These are phyloP conservation scores for Penaeus vannamei DNA, from an alignment of 1,140 invertebrate genomes.

Conservation along the genomic window DNA sequence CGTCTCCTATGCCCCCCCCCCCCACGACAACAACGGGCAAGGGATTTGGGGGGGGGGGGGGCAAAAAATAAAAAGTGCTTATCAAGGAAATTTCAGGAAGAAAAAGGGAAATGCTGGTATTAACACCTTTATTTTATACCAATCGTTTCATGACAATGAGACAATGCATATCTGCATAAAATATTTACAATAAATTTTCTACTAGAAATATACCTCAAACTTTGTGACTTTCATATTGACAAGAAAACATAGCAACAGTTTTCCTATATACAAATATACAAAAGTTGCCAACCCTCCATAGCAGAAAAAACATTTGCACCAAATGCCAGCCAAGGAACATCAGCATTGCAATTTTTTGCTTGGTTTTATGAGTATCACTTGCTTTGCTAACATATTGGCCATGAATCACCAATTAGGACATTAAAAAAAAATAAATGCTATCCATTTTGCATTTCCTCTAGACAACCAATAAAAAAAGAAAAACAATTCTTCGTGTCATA, in stretches of 20 bases:
- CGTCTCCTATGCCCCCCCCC: too few relatives aligned
- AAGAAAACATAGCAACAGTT: constrained; percentile 66
- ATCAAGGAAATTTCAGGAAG: too few relatives aligned
- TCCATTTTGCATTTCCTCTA: too few relatives aligned
- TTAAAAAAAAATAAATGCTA: too few relatives aligned
- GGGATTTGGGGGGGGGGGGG: too few relatives aligned
- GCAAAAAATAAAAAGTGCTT: too few relatives aligned
- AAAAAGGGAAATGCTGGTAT: neutral
- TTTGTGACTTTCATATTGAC: constrained; percentile 66
- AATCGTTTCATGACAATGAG: constrained; percentile 62
- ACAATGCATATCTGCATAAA: constrained; percentile 65
- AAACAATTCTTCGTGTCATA: too few relatives aligned
- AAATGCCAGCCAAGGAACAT: constrained; percentile 59
- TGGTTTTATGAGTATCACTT: constrained; percentile 48
- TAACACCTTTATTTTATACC: constrained; percentile 65
- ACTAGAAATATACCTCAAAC: constrained; percentile 67
- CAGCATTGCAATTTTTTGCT: constrained; percentile 46
- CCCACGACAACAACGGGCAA: too few relatives aligned
- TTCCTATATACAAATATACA: constrained; percentile 66
- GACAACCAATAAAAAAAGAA: too few relatives aligned
- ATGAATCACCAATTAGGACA: too few relatives aligned
- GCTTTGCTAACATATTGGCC: neutral
- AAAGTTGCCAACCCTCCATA: constrained; percentile 61
- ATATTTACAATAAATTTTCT: constrained; percentile 67
- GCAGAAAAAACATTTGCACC: constrained; percentile 61